phyloP scores from a whole-genome alignment of 30 jellyfish, hydroid and myxozoan species.

The Pseudorhiza aurosa region DNA sequence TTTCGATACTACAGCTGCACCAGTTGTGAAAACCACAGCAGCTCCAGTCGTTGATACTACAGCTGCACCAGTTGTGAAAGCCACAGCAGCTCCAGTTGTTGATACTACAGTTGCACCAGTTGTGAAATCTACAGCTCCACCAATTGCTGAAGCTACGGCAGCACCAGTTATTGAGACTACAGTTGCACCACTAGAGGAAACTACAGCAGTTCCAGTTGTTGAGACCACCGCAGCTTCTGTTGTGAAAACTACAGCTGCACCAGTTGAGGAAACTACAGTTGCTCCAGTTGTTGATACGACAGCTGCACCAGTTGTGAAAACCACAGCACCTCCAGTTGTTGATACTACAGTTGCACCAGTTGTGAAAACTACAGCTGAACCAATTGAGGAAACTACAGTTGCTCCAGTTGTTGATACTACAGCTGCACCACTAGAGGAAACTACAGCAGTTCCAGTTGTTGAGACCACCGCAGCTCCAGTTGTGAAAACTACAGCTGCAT shows the following conservation, averaged over 20 bases:
- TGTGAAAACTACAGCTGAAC: slow-evolving; percentile 35
- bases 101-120: background rate
- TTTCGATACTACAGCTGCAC: slow-evolving; percentile 16
- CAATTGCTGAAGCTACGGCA: background rate
- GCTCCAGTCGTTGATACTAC: background rate
- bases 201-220: slow-evolving; percentile 15
- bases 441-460: background rate
- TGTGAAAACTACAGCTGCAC: slow-evolving; percentile 45
- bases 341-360: slow-evolving; percentile 31
- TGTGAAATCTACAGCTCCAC: background rate
- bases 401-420: slow-evolving; percentile 33
- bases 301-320: slow-evolving; percentile 12
- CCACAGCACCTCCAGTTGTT: slow-evolving; percentile 31
- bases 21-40: background rate
- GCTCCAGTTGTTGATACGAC: slow-evolving; percentile 15
- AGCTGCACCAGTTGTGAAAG: background rate
- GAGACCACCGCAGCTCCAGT: background rate
- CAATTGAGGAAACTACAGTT: background rate
- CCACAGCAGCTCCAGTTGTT: slow-evolving; percentile 11
- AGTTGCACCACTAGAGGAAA: background rate
- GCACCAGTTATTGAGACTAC: background rate
- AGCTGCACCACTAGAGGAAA: slow-evolving; percentile 1
- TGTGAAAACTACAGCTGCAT: background rate
- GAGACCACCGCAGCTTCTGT: slow-evolving; percentile 43
- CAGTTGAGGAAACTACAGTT: background rate